Evolutionary conservation across 2,113 vertebrate species (phyloP), one percentile per base, ranked within the genome.

Genomic region (Leuciscus idus): DNA sequence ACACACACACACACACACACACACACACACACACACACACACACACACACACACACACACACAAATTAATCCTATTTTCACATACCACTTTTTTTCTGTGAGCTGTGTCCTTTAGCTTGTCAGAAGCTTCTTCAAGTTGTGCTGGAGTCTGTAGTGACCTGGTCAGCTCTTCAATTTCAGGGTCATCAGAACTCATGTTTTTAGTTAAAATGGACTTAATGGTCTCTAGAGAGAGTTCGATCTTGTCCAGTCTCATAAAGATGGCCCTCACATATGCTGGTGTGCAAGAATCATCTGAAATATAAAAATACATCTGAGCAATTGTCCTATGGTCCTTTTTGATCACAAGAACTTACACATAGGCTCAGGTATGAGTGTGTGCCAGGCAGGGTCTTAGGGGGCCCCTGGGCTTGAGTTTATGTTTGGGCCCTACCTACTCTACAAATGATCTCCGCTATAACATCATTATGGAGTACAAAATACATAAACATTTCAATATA

Each of bases 41-140:
- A 26, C 26, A 26, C 26, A 26, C 26, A 26, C 26, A 26, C 26
- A 26, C 26, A 26, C 26, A 26, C 26, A 26, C 26, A 43, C 39
- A 26, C 26, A 26, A n/a, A 8, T 1, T 7, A 39, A 39, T 8
- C 59, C 59, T 66, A 66, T 81, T 81, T 81, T 81, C 36, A 66
- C 80, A 81, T 50, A 81, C 59, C 80, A 66, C 80, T 81, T 81
- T 28, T 9, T 81, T 81, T 64, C 80, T 81, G 36, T 66, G 59
- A 66, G 61, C 23, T 26, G 23, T 81, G 36, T 81, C 80, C 23
- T 26, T 81, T 46, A 81, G 39, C 80, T 81, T 81, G 2, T 81
- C 80, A n/a, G 80, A 81, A 43, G 36, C 36, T 64, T 81, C 79
- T 62, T 81, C 55, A 64, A 66, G 79, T 81, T 81, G 21, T 43